A percentile compares a stretch with the other conserved stretches of the same genome.
These are phyloP conservation scores for Paragorgia papillata DNA, from an alignment of 92 coral and sea anemone genomes.

Conservation along the genomic window DNA sequence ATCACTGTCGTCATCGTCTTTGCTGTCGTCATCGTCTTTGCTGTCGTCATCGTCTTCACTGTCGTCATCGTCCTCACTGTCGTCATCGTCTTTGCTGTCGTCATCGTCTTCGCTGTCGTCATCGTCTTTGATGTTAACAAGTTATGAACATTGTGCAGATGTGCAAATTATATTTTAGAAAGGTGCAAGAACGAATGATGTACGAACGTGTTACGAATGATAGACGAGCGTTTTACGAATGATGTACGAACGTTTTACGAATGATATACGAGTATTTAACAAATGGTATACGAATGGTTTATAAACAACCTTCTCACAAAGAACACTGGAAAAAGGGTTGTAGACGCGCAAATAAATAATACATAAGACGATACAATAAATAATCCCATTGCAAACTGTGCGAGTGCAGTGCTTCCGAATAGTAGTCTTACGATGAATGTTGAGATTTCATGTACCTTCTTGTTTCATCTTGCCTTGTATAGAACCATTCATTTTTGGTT, in stretches of 20 bases:
- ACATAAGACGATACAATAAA: too few relatives aligned
- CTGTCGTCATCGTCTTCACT: not conserved
- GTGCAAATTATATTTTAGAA: not conserved
- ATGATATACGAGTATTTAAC: not conserved
- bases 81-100: constrained; percentile 6
- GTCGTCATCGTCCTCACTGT: constrained; percentile 12
- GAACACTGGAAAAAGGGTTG: too few relatives aligned
- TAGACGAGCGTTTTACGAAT: constrained; percentile 1
- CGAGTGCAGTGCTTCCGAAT: constrained; percentile 17
- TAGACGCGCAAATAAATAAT: too few relatives aligned
- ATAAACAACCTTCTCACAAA: too few relatives aligned
- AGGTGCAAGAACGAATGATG: not conserved
- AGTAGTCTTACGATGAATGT: constrained; percentile 6
- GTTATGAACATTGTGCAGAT: not conserved
- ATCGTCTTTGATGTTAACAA: not conserved
- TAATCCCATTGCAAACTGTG: not conserved
- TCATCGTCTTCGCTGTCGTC: constrained; percentile 8
- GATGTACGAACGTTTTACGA: not conserved
- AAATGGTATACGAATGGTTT: not conserved
- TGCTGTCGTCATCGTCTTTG: not conserved
- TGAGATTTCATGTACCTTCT: constrained; percentile 47
- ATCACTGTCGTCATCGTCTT: constrained; percentile 15
- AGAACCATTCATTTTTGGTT: not conserved
- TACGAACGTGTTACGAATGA: constrained; percentile 10
- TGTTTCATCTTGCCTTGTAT: constrained; percentile 5